Evolutionary conservation across 2,888 invertebrate genomes (phyloP), one percentile per base, ranked within the genome.

Genomic region (Apotomis capreana): DNA sequence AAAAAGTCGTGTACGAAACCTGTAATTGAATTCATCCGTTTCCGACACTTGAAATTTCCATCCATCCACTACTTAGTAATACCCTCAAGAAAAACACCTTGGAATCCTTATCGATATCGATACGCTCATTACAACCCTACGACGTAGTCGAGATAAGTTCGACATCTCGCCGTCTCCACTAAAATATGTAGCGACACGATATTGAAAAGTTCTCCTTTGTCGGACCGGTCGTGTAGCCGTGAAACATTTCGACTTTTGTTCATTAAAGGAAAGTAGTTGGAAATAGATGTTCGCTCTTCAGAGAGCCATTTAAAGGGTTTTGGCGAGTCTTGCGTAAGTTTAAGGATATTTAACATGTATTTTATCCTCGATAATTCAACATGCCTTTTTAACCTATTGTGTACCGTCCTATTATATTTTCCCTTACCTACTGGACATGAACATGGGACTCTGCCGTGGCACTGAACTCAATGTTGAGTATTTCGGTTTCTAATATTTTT

Each of bases 171-270:
- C 86, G 85, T 86, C 86, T 86, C 81, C 83, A 87, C 89, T 90
- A 90, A 91, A 90, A 91, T 91, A 91, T 91, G 90, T 90, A 90
- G 90, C 89, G 90, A 86, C 88, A 89, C 89, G 84, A 87, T 89
- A 90, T 90, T 89, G 90, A 89, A 89, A 90, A 90, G 89, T 91
- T 90, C 84, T 80, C 79, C 84, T 84, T 81, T 83, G 85, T 87
- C 77, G 80, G 80, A 79, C 79, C 79, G 78, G 79, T 77, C 77
- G 68, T 74, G 67, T 73, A 69, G 73, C 75, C 69, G 68, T 71
- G 65, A 73, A 74, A 74, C 69, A 61, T 74, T 71, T 65, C 75
- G 74, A 74, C 69, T 63, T 75, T 76, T 75, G 75, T 75, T 69
- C 69, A 69, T 69, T 65, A 69, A 69, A 54, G 49, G 26, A 77